phyloP scores from a whole-genome alignment of 2,113 vertebrate genomes.

The Amblyornis subalaris region DNA sequence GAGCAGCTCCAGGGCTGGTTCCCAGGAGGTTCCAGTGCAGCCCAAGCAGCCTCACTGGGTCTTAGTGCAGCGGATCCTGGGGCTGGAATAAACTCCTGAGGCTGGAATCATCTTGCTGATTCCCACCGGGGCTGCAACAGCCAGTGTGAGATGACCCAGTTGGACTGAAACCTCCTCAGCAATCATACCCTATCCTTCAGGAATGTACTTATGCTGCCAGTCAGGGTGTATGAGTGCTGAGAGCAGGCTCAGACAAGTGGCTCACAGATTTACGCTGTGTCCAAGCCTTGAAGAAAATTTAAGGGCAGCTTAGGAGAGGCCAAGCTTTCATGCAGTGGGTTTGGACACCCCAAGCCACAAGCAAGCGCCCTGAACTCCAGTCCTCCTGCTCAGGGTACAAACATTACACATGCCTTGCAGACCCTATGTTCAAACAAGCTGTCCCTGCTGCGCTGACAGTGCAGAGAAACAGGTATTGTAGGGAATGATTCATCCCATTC shows the following conservation, averaged over 20 bases:
- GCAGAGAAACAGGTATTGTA: background rate
- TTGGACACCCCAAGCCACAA: background rate
- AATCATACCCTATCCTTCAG: background rate
- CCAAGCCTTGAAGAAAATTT: slow-evolving; percentile 20
- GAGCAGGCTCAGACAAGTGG: slow-evolving; percentile 12
- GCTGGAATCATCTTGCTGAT: background rate
- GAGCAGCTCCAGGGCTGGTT: background rate
- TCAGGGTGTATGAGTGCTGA: background rate
- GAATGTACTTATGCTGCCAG: background rate
- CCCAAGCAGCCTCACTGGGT: background rate
- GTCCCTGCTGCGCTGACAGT: background rate
- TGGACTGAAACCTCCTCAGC: background rate
- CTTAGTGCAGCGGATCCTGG: background rate
- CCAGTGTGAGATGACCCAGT: background rate
- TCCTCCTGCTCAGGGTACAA: background rate
- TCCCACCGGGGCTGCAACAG: background rate
- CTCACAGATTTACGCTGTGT: background rate
- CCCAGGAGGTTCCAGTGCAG: background rate
- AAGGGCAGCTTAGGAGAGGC: background rate
- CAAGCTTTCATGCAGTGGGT: background rate
- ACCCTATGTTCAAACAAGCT: background rate
- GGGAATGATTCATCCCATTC: background rate
- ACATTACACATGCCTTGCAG: background rate
- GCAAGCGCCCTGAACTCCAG: background rate
- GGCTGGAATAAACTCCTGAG: background rate